Evolutionary conservation across 2,888 invertebrate genomes (phyloP), one percentile per base, ranked within the genome.

Genomic region (Trichogramma dendrolimi): DNA sequence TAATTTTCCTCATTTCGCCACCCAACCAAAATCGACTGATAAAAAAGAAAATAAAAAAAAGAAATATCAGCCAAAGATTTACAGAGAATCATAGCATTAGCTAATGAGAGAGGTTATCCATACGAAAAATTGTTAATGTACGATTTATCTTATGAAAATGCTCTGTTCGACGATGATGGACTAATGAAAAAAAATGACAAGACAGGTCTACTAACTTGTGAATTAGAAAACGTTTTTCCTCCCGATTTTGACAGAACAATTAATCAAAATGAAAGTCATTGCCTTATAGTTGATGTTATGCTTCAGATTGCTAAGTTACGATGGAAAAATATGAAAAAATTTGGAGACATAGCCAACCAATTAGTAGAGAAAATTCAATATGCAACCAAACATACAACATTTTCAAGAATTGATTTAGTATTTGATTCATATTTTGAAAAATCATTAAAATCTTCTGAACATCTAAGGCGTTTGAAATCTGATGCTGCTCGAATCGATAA

Each of bases 391-490:
- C n/a, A n/a, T n/a, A n/a, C n/a, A n/a, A n/a, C n/a, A n/a, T 6
- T 10, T 44, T 44, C 7, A 10, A 44, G 44, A 10, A 6, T 44
- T 7, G 44, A 44, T 44, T 44, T 44, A 7, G 44, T 44, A 44
- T 44, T 44, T 10, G 44, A 62, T 38, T 43, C 58, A 6, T 62
- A 62, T 11, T 59, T 59, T 47, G 58, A 59, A 39, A 27, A 39
- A 27, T 62, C 55, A 3, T 55, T 55, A 41, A 62, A 62, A 14
- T 10, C 54, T 41, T 38, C 6, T 4, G 60, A 60, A 53, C 46
- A 10, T 44, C 7, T 44, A 10, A 44, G 46, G 10, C 7, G 46
- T 8, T 8, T 44, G 7, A 44, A 44, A 44, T 44, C 46, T n/a
- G n/a, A n/a, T n/a, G n/a, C n/a, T n/a, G n/a, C n/a, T n/a, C n/a